Percentiles rank a stretch among this genome's conserved stretches.
These are phyloP conservation scores for Marronus borbonicus DNA, from an alignment of 2,888 invertebrate genomes.

Conservation along the genomic window DNA sequence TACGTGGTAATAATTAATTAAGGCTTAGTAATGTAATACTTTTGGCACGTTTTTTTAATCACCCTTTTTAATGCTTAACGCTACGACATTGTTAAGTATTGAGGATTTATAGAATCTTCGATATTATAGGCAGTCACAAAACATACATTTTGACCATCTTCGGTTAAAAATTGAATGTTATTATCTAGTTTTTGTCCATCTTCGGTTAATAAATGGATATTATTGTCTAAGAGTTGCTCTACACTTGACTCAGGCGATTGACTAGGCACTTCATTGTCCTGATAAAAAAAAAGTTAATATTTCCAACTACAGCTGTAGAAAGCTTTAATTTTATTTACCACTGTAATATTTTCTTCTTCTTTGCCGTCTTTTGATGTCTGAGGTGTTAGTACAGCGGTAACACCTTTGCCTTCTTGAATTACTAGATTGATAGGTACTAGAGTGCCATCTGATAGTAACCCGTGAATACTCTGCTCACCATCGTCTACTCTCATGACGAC, in stretches of 20 bases:
- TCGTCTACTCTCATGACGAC: constrained; percentile 75
- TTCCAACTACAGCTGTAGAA: neutral
- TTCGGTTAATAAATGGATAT: constrained; percentile 73
- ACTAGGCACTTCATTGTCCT: too few species aligned
- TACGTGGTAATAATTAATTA: constrained; percentile 6
- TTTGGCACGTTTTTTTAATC: constrained; percentile 32
- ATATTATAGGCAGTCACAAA: constrained; percentile 75
- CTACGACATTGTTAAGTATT: constrained; percentile 69
- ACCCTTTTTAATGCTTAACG: neutral
- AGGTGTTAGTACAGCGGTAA: constrained; percentile 52
- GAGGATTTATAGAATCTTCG: constrained; percentile 68
- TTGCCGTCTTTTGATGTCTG: constrained; percentile 10
- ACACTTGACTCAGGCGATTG: constrained; percentile 10
- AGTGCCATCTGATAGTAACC: constrained; percentile 70
- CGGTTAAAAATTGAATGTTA: constrained; percentile 72
- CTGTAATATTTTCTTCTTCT: neutral
- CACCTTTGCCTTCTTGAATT: constrained; percentile 60
- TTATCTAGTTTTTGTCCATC: constrained; percentile 71
- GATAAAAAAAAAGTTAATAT: too few species aligned
- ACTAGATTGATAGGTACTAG: constrained; percentile 67
- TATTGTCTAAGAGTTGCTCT: constrained; percentile 50
- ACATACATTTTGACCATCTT: constrained; percentile 75
- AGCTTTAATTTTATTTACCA: neutral
- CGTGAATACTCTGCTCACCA: constrained; percentile 70
- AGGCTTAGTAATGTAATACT: constrained; percentile 33